Conservation (phyloP, 2,797 vertebrate species). For the Neosilurus mollespiculum region DNA sequence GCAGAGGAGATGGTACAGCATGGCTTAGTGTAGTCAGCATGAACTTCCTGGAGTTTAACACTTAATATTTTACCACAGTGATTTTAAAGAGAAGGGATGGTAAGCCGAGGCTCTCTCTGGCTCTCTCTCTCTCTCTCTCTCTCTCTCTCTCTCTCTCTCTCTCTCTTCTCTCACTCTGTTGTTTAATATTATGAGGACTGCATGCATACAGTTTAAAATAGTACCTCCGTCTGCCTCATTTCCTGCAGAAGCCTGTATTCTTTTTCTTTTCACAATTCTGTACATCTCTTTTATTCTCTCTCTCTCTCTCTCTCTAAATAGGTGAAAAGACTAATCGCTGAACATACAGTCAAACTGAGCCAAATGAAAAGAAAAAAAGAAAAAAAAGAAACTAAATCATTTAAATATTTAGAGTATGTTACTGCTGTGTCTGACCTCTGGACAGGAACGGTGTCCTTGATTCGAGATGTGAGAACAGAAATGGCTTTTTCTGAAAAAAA, state of each 20-base stretch:
- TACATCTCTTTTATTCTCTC: neutral
- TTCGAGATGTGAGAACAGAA: neutral
- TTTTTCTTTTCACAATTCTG: neutral
- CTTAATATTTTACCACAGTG: neutral
- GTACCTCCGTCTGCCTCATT: neutral
- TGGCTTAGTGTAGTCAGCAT: neutral
- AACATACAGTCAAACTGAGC: neutral
- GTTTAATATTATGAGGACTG: neutral
- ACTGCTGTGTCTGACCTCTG: neutral
- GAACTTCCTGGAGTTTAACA: neutral
- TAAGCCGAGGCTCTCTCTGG: no score
- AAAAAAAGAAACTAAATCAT: neutral
- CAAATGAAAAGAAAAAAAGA: neutral
- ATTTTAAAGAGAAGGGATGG: neutral
- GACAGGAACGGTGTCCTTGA: neutral
- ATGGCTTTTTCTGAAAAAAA: neutral
- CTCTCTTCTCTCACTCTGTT: neutral
- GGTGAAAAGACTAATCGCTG: neutral
- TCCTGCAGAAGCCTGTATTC: neutral
- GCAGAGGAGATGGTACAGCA: neutral
- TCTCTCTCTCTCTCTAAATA: slow-evolving; percentile 6
- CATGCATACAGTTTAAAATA: neutral
- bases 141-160: neutral
- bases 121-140: neutral
- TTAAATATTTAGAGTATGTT: neutral